Conservation (phyloP, 2,797 vertebrate genomes). For the Amblyopsis hoosieri region DNA sequence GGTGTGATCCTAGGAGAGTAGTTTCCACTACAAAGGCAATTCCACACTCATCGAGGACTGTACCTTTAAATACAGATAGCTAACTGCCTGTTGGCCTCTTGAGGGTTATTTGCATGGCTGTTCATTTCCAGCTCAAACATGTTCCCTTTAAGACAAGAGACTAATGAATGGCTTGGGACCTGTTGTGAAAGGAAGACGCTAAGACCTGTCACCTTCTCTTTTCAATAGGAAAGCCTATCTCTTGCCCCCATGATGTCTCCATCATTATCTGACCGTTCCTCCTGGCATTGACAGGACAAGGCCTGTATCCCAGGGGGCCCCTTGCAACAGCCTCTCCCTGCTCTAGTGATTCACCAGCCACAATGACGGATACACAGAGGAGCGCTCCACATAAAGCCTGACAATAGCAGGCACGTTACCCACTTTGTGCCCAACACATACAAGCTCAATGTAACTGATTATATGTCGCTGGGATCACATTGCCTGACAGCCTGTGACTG, state of each 20-base stretch:
- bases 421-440: conserved; percentile 43
- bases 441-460: conserved; percentile 41
- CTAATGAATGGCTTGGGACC: conserved; percentile 57
- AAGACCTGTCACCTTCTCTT: conserved; percentile 50
- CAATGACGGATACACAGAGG: conserved; percentile 70
- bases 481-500: conserved; percentile 27
- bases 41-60: too few species aligned
- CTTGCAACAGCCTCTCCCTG: conserved; percentile 48
- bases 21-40: too few species aligned
- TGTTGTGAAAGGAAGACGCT: conserved; percentile 51
- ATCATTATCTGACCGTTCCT: conserved; percentile 69
- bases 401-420: conserved; percentile 54
- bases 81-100: too few species aligned
- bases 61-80: too few species aligned
- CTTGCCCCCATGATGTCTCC: conserved; percentile 70
- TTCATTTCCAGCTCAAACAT: conserved; percentile 33
- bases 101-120: too few species aligned
- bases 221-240: conserved; percentile 66
- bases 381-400: conserved; percentile 50
- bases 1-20: too few species aligned
- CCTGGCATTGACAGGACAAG: conserved; percentile 60
- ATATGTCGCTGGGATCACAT: conserved; percentile 44
- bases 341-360: conserved; percentile 64
- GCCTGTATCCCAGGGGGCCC: conserved; percentile 60
- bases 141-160: conserved; percentile 51